Evolutionary conservation across 2,888 invertebrate species (phyloP), one percentile per base, ranked within the genome.

Genomic region (Ceraclea dissimilis): DNA sequence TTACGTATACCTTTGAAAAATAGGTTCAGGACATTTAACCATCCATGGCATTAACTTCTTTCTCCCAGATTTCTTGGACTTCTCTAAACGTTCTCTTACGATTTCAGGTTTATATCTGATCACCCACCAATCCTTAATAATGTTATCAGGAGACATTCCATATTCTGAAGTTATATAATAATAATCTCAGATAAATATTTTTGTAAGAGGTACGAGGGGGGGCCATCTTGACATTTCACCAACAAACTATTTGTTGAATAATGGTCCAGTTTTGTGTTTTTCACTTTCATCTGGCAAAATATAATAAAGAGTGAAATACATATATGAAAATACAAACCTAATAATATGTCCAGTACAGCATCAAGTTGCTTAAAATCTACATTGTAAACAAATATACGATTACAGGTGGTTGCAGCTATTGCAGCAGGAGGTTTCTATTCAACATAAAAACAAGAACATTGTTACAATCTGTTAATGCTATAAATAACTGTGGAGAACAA

Each of bases 11-110:
- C 79, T 81, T 60, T 77, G 70, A 43, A 83, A 67, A 63, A 79
- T 74, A 19, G 72, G 68, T 63, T 81, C 79, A 18, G 81, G 73
- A 66, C 83, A 83, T 61, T 83, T 71, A 31, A 84, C 79, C 82
- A 84, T 83, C 84, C 84, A 85, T 2, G 84, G 83, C 70, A 79
- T 81, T 11, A 82, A 69, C 60, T 71, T 76, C 54, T 76, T 69
- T 51, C 80, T 79, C 59, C 75, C 72, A 1, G 71, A 70, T 46
- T 69, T 67, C 66, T 74, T 73, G 0, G 81, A 74, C 52, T 70
- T 71, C 62, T 75, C 68, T 11, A 84, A 68, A 54, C 83, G 73
- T 18, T 74, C 64, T 54, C 69, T 65, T n/a, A 84, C 79, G 10
- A 78, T 75, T 52, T 74, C 68, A 51, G 78, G 73, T 21, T 76